Evolutionary conservation across 2,888 invertebrate species (phyloP), one percentile per base, ranked within the genome.

Genomic region (Andrena camellia): DNA sequence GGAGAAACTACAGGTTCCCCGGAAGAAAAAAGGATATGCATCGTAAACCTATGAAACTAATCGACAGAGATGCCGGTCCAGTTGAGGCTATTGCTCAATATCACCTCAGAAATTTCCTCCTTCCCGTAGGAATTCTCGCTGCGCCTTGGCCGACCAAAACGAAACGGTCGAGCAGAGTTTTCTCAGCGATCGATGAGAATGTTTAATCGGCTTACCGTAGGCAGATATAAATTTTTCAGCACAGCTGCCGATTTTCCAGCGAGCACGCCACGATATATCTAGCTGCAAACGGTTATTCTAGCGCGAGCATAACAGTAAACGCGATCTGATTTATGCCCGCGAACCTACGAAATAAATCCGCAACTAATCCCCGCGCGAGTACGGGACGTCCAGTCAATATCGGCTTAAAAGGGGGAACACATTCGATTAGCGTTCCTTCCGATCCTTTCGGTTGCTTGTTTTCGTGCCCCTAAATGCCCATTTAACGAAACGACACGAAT

Each of bases 341-440:
- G 33, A 26, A 67, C 62, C 66, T 67, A 26, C 20, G 69, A 64
- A 64, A 81, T 78, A 73, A 81, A 81, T 78, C 69, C 73, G 8
- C 63, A 50, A 78, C 50, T 59, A 72, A 72, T 72, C 57, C 60
- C 31, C 20, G 57, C 26, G 23, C 31, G n/a, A 52, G 20, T 13
- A 17, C 48, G 23, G 54, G 31, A 35, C 31, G 31, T 35, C 23
- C 63, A 20, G 50, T 72, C 48, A 26, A 67, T 66, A 67, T 29
- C 63, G 20, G 73, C 57, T 67, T 63, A 68, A 83, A 71, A 60
- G 35, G 26, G 64, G 63, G 66, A 74, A 42, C 42, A 78, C 68
- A 74, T 78, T 75, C 83, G 74, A 82, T 82, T 77, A 66, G 29
- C 59, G 60, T 66, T 74, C 48, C 57, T 57, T 82, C 31, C 48